These are phyloP conservation scores for Staurois parvus DNA, from an alignment of 2,797 vertebrate genomes.

Conservation along the genomic window DNA sequence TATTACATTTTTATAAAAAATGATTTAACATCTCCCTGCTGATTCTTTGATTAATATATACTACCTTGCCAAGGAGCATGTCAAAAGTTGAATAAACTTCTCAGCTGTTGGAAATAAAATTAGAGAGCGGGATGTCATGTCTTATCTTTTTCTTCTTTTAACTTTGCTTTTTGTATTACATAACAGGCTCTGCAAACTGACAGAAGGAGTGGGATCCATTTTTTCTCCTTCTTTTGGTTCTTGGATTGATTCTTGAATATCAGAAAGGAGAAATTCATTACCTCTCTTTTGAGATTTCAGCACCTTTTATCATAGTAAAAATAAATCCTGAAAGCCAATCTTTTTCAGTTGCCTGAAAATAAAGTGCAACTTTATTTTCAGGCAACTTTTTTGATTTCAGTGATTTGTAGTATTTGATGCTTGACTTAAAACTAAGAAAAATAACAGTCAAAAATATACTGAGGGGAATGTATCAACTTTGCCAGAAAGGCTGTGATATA, in stretches of 20 bases:
- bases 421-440: neutral
- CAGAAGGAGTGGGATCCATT: constrained; percentile 34
- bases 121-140: constrained; percentile 52
- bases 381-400: constrained; percentile 17
- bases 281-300: constrained; percentile 44
- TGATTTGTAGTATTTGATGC: neutral
- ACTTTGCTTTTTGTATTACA: constrained; percentile 51
- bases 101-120: constrained; percentile 57
- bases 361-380: constrained; percentile 17
- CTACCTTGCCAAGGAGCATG: constrained; percentile 47
- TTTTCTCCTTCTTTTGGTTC: neutral
- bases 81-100: constrained; percentile 59
- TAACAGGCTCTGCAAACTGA: constrained; percentile 51
- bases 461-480: too few relatives aligned
- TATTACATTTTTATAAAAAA: constrained; percentile 24
- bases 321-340: constrained; percentile 29
- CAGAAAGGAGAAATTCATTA: constrained; percentile 40
- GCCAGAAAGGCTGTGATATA: too few relatives aligned
- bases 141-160: constrained; percentile 56
- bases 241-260: constrained; percentile 44
- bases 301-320: constrained; percentile 51
- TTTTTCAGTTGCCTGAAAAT: too few relatives aligned
- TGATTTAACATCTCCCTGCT: constrained; percentile 41
- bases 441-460: neutral
- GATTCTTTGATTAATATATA: constrained; percentile 51